Conservation (phyloP, 2,797 vertebrate species). For the Silurus aristotelis region DNA sequence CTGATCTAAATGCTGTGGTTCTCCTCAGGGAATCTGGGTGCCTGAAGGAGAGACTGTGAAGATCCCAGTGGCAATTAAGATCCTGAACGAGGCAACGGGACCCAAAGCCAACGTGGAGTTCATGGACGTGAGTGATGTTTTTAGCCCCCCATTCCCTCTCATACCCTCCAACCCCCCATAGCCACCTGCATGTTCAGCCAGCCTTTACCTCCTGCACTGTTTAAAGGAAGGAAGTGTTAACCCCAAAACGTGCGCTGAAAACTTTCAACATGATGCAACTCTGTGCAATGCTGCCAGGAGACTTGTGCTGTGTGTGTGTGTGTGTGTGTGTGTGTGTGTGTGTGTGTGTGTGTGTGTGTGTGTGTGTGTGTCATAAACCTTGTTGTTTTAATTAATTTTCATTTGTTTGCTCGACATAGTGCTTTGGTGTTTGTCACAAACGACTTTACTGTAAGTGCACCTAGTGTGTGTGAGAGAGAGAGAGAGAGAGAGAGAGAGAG, state of each 20-base stretch:
- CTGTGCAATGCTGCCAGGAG: slow-evolving; percentile 71
- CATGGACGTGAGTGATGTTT: slow-evolving; percentile 91
- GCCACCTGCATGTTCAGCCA: not conserved
- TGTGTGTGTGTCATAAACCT: slow-evolving; percentile 7
- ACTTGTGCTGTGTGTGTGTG: slow-evolving; percentile 53
- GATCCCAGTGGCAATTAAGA: slow-evolving; percentile 98
- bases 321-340: slow-evolving; percentile 24
- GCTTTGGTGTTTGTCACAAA: not conserved
- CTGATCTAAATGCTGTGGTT: not conserved
- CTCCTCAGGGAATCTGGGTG: slow-evolving; percentile 91
- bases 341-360: slow-evolving; percentile 36
- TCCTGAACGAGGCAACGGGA: slow-evolving; percentile 93
- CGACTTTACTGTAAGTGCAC: too few species aligned
- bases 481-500: too few species aligned
- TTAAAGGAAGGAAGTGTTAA: slow-evolving; percentile 66
- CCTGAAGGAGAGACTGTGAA: slow-evolving; percentile 98
- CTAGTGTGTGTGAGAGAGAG: too few species aligned
- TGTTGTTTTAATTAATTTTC: not conserved
- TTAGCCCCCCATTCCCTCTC: not conserved
- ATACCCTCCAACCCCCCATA: too few species aligned
- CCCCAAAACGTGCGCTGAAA: slow-evolving; percentile 65
- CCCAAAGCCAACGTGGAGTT: slow-evolving; percentile 98
- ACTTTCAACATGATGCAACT: slow-evolving; percentile 71
- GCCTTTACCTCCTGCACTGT: slow-evolving; percentile 54
- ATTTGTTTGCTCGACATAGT: not conserved